These are phyloP conservation scores for Tridacna gigas DNA, from an alignment of 2,888 invertebrate genomes.

Conservation along the genomic window DNA sequence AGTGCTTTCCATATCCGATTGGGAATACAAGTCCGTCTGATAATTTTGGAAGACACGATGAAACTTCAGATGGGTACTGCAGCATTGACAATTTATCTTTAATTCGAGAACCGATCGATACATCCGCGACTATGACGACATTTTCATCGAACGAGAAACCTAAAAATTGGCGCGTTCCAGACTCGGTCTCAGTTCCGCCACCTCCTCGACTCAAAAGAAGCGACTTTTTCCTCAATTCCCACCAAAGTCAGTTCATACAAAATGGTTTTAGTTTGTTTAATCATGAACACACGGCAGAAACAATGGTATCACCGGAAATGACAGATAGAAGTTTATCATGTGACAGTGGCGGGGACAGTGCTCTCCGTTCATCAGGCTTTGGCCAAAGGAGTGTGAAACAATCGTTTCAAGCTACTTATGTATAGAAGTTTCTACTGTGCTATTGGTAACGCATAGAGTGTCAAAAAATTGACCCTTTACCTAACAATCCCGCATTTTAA, in stretches of 20 bases:
- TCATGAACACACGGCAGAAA: neutral
- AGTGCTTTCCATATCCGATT: constrained; percentile 50
- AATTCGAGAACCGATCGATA: constrained; percentile 40
- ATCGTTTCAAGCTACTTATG: constrained; percentile 58
- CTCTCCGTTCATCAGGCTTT: constrained; percentile 38
- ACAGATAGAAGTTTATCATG: constrained; percentile 10
- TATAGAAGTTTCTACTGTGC: constrained; percentile 13
- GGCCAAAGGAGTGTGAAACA: constrained; percentile 37
- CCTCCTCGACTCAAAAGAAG: constrained; percentile 38
- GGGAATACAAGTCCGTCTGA: constrained; percentile 12
- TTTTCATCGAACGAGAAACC: constrained; percentile 34
- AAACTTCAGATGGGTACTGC: constrained; percentile 64
- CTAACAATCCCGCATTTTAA: neutral
- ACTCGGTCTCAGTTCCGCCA: constrained; percentile 46
- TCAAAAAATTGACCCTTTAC: neutral
- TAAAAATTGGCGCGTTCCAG: constrained; percentile 31
- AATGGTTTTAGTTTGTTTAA: constrained; percentile 29
- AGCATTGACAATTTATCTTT: constrained; percentile 64
- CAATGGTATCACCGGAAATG: neutral
- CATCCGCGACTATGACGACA: neutral
- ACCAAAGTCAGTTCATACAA: constrained; percentile 20
- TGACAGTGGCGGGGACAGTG: neutral
- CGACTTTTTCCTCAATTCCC: constrained; percentile 50
- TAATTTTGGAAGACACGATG: constrained; percentile 45
- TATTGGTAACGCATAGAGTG: no score